A percentile compares a stretch with the other conserved stretches of the same genome.
Conservation (phyloP, 64 coral and sea anemone genomes). For the Orbicella faveolata region DNA sequence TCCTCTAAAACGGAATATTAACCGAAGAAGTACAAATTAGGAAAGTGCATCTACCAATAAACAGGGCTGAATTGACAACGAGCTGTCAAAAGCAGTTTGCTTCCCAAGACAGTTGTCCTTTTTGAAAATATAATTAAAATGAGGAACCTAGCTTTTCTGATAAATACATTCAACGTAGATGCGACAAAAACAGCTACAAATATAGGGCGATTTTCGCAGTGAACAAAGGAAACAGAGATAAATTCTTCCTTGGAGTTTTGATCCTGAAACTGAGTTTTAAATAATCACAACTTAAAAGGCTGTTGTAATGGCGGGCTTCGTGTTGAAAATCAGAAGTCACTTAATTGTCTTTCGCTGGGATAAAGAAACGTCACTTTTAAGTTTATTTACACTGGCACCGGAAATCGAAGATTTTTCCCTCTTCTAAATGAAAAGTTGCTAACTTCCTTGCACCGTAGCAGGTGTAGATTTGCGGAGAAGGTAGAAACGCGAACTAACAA, state of each 20-base stretch:
- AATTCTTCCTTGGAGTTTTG: too few relatives aligned
- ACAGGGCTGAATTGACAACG: background rate
- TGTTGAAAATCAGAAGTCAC: background rate
- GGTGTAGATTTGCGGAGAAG: background rate
- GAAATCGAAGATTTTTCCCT: conserved; percentile 25
- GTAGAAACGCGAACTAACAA: background rate
- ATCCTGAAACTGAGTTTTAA: background rate
- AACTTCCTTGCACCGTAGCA: background rate
- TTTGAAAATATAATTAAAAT: conserved; percentile 50
- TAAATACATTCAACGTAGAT: background rate
- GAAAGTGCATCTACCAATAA: conserved; percentile 23
- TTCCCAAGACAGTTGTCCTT: conserved; percentile 27
- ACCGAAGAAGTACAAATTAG: conserved; percentile 10
- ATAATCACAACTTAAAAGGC: background rate
- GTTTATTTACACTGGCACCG: conserved; percentile 38
- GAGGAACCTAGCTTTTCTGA: background rate
- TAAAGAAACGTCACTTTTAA: conserved; percentile 17
- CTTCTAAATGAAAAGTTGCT: conserved; percentile 1
- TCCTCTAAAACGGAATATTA: conserved; percentile 21
- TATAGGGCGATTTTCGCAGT: background rate
- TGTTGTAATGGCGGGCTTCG: background rate
- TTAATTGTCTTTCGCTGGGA: background rate
- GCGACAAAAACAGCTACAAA: background rate
- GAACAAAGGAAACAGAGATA: too few relatives aligned
- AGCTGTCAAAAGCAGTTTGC: background rate